These are phyloP conservation scores for Aptenodytes patagonicus DNA, from an alignment of 2,113 vertebrate genomes.

Conservation along the genomic window DNA sequence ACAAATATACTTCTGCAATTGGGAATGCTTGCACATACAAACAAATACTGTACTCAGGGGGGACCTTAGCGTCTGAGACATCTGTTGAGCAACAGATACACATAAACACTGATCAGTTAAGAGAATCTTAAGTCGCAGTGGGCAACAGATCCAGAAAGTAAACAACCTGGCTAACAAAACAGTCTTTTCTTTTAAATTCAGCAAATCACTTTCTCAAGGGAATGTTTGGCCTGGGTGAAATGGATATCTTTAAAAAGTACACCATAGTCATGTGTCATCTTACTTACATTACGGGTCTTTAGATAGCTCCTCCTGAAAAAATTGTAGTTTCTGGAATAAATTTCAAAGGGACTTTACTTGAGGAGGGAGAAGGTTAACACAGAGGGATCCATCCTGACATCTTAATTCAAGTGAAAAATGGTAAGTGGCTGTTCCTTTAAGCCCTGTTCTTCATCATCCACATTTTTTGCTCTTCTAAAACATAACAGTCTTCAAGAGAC, in stretches of 20 bases:
- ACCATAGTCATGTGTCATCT: neutral
- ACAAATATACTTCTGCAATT: neutral
- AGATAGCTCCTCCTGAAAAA: neutral
- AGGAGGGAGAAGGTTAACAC: neutral
- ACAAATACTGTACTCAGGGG: neutral
- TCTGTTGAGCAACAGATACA: slow-evolving; percentile 30
- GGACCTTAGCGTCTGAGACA: neutral
- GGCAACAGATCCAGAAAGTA: slow-evolving; percentile 21
- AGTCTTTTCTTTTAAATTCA: neutral
- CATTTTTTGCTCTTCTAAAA: neutral
- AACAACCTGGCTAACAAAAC: neutral
- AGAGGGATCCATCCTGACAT: neutral
- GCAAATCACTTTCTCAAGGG: neutral
- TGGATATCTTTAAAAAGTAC: neutral
- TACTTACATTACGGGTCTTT: neutral
- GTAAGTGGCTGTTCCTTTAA: neutral
- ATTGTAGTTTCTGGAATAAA: neutral
- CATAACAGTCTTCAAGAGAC: neutral
- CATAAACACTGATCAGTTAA: slow-evolving; percentile 17
- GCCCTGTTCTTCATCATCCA: neutral
- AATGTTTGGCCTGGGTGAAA: neutral
- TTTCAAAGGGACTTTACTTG: neutral
- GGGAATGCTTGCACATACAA: neutral
- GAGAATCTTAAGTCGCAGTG: neutral
- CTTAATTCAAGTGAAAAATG: neutral